Evolutionary conservation across 2,797 vertebrate species (phyloP), one percentile per base, ranked within the genome.

Genomic region (Peromyscus eremicus): DNA sequence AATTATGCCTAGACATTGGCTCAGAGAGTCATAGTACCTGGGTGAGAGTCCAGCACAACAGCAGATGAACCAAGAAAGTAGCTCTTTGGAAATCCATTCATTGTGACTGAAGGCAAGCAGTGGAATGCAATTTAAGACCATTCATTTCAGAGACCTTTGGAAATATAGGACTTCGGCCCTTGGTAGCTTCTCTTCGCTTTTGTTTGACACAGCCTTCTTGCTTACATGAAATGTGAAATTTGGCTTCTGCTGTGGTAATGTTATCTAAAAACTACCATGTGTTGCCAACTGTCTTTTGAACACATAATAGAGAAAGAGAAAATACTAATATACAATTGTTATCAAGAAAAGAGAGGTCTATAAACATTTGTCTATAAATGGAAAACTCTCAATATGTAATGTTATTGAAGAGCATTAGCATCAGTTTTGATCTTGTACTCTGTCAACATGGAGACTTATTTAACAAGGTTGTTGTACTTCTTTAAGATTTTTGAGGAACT

Each of bases 241-340:
- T 85, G 40, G 29, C 40, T 19, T 34, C 10, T 5, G 25, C 23
- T 90, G 23, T 83, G 27, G 17, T 66, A 94, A 52, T n/a, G 71
- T 70, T 40, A 81, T 32, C 34, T 82, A 85, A 92, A 79, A 92
- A 92, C 66, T 88, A 68, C n/a, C 73, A n/a, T 77, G 5, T 68
- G 19, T 76, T 90, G 73, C 79, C 32, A 81, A 89, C 23, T 84
- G 57, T 84, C 19, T 91, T 77, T 64, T 77, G 60, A 60, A 70
- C 86, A 64, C 49, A 75, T 95, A 29, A 73, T 21, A 95, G 68
- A 62, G 34, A 89, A 37, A 92, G n/a, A 52, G 23, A 89, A 92
- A 93, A 89, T 62, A 70, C n/a, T 71, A 95, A 79, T 83, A 75
- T 23, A n/a, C 43, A 87, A 43, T 29, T 86, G 40, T 49, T 89